Percentiles rank a stretch among this genome's conserved stretches.
Conservation (phyloP, 1,140 invertebrate species). For the Lineus longissimus region DNA sequence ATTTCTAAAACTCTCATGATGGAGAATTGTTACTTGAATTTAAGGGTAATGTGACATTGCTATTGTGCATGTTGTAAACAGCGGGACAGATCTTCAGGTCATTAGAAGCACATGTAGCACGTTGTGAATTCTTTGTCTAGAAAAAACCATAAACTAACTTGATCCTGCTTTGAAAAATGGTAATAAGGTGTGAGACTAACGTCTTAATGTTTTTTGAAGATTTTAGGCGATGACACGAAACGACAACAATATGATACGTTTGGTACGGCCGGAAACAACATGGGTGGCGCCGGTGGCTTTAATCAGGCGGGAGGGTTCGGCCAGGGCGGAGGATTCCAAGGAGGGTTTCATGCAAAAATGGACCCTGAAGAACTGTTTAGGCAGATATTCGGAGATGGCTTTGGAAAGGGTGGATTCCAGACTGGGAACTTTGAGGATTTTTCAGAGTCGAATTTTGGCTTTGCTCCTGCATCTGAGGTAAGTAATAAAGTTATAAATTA, state of each 20-base stretch:
- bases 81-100: no score
- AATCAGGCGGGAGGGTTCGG: conserved; percentile 29
- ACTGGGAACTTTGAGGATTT: conserved; percentile 69
- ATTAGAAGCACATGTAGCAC: no score
- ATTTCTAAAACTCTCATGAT: no score
- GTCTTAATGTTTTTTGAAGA: conserved; percentile 63
- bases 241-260: conserved; percentile 90
- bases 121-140: no score
- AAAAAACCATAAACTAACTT: no score
- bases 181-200: no score
- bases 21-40: no score
- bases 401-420: conserved; percentile 51
- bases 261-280: conserved; percentile 70
- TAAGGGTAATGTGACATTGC: no score
- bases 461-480: conserved; percentile 86
- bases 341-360: conserved; percentile 68
- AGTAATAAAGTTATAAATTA: conserved; percentile 14
- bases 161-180: no score
- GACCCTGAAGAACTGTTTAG: conserved; percentile 93
- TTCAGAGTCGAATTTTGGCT: conserved; percentile 80
- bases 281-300: conserved; percentile 32
- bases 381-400: conserved; percentile 58
- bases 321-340: conserved; percentile 36
- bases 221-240: conserved; percentile 86
- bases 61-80: no score